Evolutionary conservation across 2,797 vertebrate genomes (phyloP).

Genomic region (Phrynocephalus vlangalii): DNA sequence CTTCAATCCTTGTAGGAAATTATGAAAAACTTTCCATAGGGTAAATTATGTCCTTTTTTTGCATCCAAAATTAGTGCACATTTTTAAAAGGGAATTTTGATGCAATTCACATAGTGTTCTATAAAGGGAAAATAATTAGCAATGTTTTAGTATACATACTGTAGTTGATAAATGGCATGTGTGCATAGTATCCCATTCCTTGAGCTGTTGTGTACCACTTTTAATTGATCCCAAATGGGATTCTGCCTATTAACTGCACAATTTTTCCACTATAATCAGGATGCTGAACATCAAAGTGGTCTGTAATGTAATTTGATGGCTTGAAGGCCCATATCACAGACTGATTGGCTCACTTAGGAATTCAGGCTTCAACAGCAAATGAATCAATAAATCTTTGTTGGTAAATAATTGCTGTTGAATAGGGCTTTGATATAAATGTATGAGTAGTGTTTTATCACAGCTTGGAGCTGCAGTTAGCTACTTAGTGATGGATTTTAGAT

Average conservation of each 20-base stretch:
- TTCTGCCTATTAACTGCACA: conserved; percentile 48
- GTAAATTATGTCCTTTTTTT: too few relatives aligned
- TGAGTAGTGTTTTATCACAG: conserved; percentile 86
- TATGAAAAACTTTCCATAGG: too few relatives aligned
- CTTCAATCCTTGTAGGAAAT: too few relatives aligned
- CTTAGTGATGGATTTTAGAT: conserved; percentile 82
- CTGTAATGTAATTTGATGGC: conserved; percentile 57
- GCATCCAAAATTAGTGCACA: too few relatives aligned
- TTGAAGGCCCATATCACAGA: conserved; percentile 63
- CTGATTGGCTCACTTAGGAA: conserved; percentile 75
- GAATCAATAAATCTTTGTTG: conserved; percentile 87
- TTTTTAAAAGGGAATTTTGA: too few relatives aligned
- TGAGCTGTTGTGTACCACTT: neutral
- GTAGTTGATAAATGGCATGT: neutral
- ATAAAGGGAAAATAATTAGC: neutral
- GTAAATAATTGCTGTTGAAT: conserved; percentile 88
- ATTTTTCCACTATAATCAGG: neutral
- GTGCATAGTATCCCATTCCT: neutral
- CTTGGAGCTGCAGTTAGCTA: conserved; percentile 77
- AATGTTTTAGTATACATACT: fast-evolving
- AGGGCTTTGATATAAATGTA: conserved; percentile 88
- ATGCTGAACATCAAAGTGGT: conserved; percentile 48
- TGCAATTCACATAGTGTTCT: neutral
- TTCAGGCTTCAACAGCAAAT: conserved; percentile 72
- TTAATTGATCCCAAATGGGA: neutral